Evolutionary conservation across 2,888 invertebrate species (phyloP).

Genomic region (Trachelus stipa): DNA sequence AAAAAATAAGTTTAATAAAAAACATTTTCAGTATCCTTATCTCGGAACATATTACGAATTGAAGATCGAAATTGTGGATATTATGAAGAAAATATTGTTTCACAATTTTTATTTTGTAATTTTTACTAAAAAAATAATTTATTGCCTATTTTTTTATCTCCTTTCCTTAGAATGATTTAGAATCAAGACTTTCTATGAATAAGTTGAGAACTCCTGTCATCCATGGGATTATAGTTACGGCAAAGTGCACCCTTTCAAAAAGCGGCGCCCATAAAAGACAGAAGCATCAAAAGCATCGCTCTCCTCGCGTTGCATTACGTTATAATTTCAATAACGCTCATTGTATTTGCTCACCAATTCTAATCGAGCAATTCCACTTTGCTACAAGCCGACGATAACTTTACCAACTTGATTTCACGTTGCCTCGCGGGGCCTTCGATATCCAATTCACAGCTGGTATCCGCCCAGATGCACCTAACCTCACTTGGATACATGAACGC

Average conservation of each 20-base stretch:
- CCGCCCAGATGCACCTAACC: background rate
- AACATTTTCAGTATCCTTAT: background rate
- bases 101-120: background rate
- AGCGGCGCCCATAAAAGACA: background rate
- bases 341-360: background rate
- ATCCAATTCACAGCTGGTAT: background rate
- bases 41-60: background rate
- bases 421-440: background rate
- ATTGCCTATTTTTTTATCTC: background rate
- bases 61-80: background rate
- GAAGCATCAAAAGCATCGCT: background rate
- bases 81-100: background rate
- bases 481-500: background rate
- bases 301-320: background rate
- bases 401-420: background rate
- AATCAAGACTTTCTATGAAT: background rate
- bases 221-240: background rate
- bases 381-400: background rate
- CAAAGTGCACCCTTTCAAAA: conserved; percentile 4
- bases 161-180: background rate
- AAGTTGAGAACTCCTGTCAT: background rate
- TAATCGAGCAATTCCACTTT: background rate
- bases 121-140: background rate
- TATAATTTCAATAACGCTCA: background rate
- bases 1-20: background rate